A percentile compares a stretch with the other conserved stretches of the same genome.
phyloP scores from a whole-genome alignment of 2,797 vertebrate species.

The Hemitrygon akajei region DNA sequence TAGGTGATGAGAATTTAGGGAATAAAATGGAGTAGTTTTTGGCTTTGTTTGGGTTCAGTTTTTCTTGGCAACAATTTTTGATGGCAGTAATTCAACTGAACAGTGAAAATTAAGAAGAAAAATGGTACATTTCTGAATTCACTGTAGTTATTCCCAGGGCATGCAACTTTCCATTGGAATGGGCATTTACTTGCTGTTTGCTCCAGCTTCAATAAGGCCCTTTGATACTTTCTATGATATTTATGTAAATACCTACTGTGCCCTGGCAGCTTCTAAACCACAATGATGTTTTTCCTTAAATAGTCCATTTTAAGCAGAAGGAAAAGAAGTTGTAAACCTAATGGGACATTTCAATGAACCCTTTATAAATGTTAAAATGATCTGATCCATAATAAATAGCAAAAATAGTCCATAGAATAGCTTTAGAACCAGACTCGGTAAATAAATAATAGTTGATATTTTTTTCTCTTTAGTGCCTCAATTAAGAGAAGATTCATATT shows the following conservation, averaged over 20 bases:
- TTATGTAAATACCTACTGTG: not conserved
- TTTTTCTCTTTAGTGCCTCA: not conserved
- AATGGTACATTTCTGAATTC: not conserved
- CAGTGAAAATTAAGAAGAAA: slow-evolving; percentile 4
- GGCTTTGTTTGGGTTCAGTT: not conserved
- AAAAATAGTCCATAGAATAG: not conserved
- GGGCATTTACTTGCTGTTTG: not conserved
- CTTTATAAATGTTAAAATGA: not conserved
- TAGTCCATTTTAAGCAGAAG: not conserved
- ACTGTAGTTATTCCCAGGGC: not conserved
- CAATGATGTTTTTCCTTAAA: not conserved
- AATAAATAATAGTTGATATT: not conserved
- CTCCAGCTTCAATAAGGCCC: not conserved
- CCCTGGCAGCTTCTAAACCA: not conserved
- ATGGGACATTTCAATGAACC: not conserved
- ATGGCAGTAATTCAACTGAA: not conserved
- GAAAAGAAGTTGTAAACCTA: too few species aligned
- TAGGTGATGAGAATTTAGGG: not conserved
- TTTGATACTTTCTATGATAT: not conserved
- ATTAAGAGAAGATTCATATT: not conserved
- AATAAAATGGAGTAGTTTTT: not conserved
- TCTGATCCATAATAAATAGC: not conserved
- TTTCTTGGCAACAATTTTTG: not conserved
- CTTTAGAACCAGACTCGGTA: not conserved
- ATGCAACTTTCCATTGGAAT: not conserved